Base-by-base conservation (phyloP, 2,113 vertebrate genomes). In the Mandrillus leucophaeus region DNA sequence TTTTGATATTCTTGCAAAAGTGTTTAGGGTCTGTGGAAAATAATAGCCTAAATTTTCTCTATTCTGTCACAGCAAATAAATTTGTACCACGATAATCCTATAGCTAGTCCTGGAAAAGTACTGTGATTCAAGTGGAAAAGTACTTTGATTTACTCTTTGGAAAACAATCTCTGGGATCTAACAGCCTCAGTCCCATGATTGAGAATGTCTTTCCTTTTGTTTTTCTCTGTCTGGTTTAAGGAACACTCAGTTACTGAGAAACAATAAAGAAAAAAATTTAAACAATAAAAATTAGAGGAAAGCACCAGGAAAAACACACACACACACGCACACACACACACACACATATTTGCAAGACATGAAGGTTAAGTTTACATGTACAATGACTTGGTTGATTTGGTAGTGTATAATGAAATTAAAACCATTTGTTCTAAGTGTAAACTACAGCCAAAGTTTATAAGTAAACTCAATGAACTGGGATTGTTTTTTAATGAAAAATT, bases 391-490 rank as follows among this genome's bases (percentile, higher is more conserved):
- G 79, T 86, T 88, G 95, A 76, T 79, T 94, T 95, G 38, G 57
- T 93, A 89, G 50, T 83, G 5, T 73, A 80, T 50, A 68, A 52
- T 66, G 52, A 97, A 95, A 97, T 97, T 92, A 90, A 93, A 95
- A 87, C 70, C 90, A 88, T 97, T 95, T 97, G 73, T 97, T 95
- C 64, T 92, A 87, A 96, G 43, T 76, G 10, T 97, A 87, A 98
- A 84, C 43, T 64, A 94, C 59, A 84, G 83, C 79, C 92, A 96
- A 86, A 95, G 52, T 93, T 94, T 84, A 6, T 90, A 92, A 96
- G 76, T 89, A 92, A 96, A 70, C 45, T 92, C 84, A 92, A 40
- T 93, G 75, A 72, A 92, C 79, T 0, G 0, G 38, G 50, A 84
- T 80, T 92, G 72, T 20, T 95, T 97, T 93, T 82, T 96, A 97